Conservation (phyloP, 1,140 invertebrate species). For the Arion vulgaris region DNA sequence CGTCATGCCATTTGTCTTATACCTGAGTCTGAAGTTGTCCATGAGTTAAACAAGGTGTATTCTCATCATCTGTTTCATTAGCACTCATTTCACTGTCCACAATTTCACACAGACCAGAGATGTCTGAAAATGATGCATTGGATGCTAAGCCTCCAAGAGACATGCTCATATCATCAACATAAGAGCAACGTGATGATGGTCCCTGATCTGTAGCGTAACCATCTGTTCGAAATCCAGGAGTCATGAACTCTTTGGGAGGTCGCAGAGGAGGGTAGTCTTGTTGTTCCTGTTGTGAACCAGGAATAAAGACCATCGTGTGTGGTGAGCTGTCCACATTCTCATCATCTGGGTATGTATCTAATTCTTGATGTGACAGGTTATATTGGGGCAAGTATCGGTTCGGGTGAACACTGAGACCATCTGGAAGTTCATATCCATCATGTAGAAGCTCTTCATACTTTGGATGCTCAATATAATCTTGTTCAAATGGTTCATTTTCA, state of each 20-base stretch:
- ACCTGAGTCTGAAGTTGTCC: conserved; percentile 52
- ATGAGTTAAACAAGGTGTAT: conserved; percentile 41
- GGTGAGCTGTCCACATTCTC: conserved; percentile 41
- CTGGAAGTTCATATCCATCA: conserved; percentile 70
- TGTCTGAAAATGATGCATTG: conserved; percentile 81
- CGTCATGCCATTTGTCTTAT: conserved; percentile 15
- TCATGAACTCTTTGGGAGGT: conserved; percentile 45
- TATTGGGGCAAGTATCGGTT: conserved; percentile 85
- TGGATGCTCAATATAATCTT: conserved; percentile 55
- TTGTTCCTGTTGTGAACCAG: conserved; percentile 64
- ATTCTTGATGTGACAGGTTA: conserved; percentile 49
- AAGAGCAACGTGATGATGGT: conserved; percentile 53
- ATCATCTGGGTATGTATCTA: conserved; percentile 51
- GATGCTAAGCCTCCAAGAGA: conserved; percentile 79
- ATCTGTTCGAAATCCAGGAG: conserved; percentile 53
- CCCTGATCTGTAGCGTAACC: conserved; percentile 58
- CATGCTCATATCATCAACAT: conserved; percentile 82
- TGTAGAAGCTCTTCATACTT: conserved; percentile 72
- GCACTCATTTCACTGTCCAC: conserved; percentile 79
- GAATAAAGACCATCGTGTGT: conserved; percentile 51
- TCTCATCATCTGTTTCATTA: conserved; percentile 58
- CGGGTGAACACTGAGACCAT: conserved; percentile 84
- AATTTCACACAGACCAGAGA: conserved; percentile 90
- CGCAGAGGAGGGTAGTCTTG: conserved; percentile 44
- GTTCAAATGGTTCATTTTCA: conserved; percentile 73